These are phyloP conservation scores for Vesta saturnalis DNA, from an alignment of 2,888 invertebrate species.

Conservation along the genomic window DNA sequence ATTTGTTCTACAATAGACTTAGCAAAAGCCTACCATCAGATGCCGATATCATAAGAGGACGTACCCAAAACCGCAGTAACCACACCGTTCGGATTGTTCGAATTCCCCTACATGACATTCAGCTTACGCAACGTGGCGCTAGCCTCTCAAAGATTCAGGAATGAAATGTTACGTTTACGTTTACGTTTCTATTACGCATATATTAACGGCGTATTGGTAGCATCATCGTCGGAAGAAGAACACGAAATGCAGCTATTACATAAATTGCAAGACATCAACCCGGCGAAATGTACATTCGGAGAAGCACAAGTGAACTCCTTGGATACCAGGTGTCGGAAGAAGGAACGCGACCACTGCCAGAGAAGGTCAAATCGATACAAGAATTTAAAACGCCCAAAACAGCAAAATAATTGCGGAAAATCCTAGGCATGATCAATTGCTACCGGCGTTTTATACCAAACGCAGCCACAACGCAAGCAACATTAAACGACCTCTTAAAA, in stretches of 20 bases:
- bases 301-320: neutral
- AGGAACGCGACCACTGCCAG: constrained; percentile 48
- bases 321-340: neutral
- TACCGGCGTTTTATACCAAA: neutral
- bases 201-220: no score
- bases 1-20: no score
- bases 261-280: neutral
- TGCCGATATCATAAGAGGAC: constrained; percentile 52
- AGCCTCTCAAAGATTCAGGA: constrained; percentile 57
- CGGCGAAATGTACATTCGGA: constrained; percentile 42
- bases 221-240: no score
- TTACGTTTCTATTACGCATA: neutral
- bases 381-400: constrained; percentile 47
- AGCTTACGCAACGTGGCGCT: constrained; percentile 54
- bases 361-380: constrained; percentile 36
- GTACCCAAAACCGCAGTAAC: no score
- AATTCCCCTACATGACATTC: no score
- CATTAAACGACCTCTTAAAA: no score
- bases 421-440: constrained; percentile 52
- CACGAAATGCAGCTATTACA: constrained; percentile 23
- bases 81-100: no score
- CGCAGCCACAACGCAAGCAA: no score
- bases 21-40: no score
- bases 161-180: constrained; percentile 28
- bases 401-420: constrained; percentile 48